phyloP scores from a whole-genome alignment of 64 coral and sea anemone genomes.

The Trachythela sp. region DNA sequence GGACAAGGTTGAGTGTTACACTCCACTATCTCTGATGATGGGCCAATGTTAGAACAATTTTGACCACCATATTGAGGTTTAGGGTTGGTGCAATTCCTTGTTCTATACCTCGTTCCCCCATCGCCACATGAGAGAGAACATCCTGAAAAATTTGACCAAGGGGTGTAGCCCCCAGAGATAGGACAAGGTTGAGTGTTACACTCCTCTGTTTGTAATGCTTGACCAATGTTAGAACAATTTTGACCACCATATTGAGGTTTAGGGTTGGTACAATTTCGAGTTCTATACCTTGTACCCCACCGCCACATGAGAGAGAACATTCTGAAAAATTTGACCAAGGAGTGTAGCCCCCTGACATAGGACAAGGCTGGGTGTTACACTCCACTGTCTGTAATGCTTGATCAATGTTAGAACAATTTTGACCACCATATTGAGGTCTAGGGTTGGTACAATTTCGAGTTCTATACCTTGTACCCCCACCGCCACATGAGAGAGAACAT shows the following conservation, averaged over 20 bases:
- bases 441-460: conserved; percentile 34
- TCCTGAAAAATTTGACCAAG: conserved; percentile 39
- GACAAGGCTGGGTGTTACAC: conserved; percentile 46
- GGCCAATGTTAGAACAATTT: conserved; percentile 6
- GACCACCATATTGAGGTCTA: conserved; percentile 18
- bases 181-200: conserved; percentile 2
- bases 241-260: conserved; percentile 20
- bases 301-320: conserved; percentile 50
- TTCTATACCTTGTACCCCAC: conserved; percentile 36
- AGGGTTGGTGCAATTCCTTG: conserved; percentile 31
- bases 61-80: conserved; percentile 18
- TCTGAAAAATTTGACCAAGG: conserved; percentile 39
- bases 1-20: conserved; percentile 53
- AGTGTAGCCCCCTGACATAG: conserved; percentile 54
- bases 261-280: conserved; percentile 66
- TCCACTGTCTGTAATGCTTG: not conserved
- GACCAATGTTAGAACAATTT: not conserved
- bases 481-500: conserved; percentile 16
- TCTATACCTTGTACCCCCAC: not conserved
- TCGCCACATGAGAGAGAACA: conserved; percentile 14
- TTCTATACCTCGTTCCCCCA: conserved; percentile 20
- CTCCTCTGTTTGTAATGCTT: not conserved
- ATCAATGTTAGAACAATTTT: conserved; percentile 5
- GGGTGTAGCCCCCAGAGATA: conserved; percentile 33
- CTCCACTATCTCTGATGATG: not conserved